Percentiles rank a stretch among this genome's conserved stretches.
These are phyloP conservation scores for Bostrychus sinensis DNA, from an alignment of 2,113 vertebrate genomes.

Conservation along the genomic window DNA sequence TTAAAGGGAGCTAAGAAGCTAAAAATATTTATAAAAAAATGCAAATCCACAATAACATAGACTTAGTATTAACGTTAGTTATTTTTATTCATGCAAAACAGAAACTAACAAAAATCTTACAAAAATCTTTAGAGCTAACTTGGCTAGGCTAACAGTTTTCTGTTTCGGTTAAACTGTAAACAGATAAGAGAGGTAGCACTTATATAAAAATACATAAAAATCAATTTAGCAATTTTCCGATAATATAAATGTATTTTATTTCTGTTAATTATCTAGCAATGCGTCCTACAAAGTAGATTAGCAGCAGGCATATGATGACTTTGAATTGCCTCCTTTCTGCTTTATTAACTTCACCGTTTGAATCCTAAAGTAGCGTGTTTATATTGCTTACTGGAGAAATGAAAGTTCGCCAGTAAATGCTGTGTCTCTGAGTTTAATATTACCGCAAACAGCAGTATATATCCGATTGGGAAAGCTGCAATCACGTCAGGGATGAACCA, in stretches of 20 bases:
- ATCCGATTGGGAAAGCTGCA: conserved; percentile 80
- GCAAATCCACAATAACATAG: no score
- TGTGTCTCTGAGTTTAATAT: conserved; percentile 34
- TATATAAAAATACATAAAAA: no score
- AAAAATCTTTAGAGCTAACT: no score
- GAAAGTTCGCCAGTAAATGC: not conserved
- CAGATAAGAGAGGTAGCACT: no score
- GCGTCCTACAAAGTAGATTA: not conserved
- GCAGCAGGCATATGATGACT: not conserved
- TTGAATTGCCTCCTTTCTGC: not conserved
- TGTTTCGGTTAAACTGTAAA: no score
- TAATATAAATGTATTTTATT: not conserved
- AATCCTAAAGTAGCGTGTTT: not conserved
- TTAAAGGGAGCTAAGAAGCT: no score
- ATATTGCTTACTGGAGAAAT: not conserved
- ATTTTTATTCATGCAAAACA: no score
- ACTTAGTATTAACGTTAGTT: no score
- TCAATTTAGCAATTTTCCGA: no score
- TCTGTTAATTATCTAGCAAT: not conserved
- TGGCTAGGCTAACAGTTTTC: no score
- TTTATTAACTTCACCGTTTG: not conserved
- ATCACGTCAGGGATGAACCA: conserved; percentile 80
- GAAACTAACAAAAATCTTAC: no score
- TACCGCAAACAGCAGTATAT: conserved; percentile 79
- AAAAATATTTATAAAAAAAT: no score